A percentile compares a stretch with the other conserved stretches of the same genome.
Conservation (phyloP, 2,113 vertebrate species). For the Spea multiplicata region DNA sequence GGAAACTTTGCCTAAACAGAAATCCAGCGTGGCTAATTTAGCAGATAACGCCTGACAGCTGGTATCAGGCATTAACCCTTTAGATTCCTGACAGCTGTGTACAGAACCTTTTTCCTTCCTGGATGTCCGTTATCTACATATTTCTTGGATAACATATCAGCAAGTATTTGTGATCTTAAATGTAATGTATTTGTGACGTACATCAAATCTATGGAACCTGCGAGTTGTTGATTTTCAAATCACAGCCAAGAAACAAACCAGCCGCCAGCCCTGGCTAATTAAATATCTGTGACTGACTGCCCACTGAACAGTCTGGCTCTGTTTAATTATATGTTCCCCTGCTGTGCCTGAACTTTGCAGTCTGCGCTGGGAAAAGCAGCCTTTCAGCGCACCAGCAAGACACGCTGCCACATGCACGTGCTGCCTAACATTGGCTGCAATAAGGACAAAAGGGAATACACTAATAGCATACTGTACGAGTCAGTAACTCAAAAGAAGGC, state of each 20-base stretch:
- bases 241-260: conserved; percentile 41
- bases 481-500: conserved; percentile 23
- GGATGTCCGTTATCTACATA: too few species aligned
- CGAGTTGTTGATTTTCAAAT: conserved; percentile 46
- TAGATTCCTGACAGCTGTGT: too few species aligned
- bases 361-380: conserved; percentile 42
- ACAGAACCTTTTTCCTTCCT: too few species aligned
- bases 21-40: too few species aligned
- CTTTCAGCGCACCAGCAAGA: conserved; percentile 45
- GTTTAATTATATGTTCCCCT: conserved; percentile 49
- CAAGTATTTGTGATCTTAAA: conserved; percentile 21
- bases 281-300: conserved; percentile 49
- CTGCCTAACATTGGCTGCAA: conserved; percentile 30
- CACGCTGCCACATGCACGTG: conserved; percentile 43
- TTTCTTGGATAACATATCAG: conserved; percentile 25
- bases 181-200: conserved; percentile 29
- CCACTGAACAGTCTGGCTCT: conserved; percentile 49
- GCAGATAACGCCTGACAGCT: too few species aligned
- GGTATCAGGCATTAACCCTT: too few species aligned
- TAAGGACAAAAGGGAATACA: conserved; percentile 41
- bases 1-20: too few species aligned
- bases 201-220: conserved; percentile 43
- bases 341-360: conserved; percentile 49
- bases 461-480: conserved; percentile 39
- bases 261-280: conserved; percentile 48